Conservation (phyloP, 2,113 vertebrate genomes). For the Microtus ochrogaster region DNA sequence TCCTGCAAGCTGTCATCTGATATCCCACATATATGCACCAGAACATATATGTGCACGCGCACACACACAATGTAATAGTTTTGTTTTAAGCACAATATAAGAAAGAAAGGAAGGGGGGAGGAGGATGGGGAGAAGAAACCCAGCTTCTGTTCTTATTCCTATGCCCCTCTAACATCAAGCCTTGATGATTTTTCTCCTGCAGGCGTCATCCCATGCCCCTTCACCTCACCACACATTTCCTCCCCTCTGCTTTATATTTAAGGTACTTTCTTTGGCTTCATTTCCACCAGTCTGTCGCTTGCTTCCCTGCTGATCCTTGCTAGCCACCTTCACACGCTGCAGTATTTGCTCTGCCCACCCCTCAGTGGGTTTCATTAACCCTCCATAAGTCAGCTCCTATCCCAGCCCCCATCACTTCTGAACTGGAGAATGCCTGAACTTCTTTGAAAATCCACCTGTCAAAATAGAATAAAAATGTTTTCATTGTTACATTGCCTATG, state of each 20-base stretch:
- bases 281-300: constrained; percentile 68
- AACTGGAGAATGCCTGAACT: constrained; percentile 77
- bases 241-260: constrained; percentile 76
- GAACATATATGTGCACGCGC: too few species aligned
- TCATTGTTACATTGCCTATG: constrained; percentile 75
- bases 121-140: constrained; percentile 41
- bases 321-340: constrained; percentile 76
- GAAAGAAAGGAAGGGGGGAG: constrained; percentile 14
- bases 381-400: constrained; percentile 63
- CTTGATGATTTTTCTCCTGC: constrained; percentile 68
- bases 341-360: constrained; percentile 72
- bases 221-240: constrained; percentile 63
- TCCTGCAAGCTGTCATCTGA: background rate
- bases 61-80: background rate
- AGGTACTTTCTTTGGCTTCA: constrained; percentile 75
- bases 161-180: constrained; percentile 81
- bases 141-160: constrained; percentile 77
- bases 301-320: constrained; percentile 77
- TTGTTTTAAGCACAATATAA: background rate
- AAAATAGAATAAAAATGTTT: constrained; percentile 82
- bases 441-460: constrained; percentile 78
- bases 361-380: constrained; percentile 79
- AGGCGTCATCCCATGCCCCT: constrained; percentile 1
- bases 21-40: background rate
- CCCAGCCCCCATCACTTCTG: constrained; percentile 60